Evolutionary conservation across 2,113 vertebrate genomes (phyloP).

Genomic region (Gymnobelideus leadbeateri): DNA sequence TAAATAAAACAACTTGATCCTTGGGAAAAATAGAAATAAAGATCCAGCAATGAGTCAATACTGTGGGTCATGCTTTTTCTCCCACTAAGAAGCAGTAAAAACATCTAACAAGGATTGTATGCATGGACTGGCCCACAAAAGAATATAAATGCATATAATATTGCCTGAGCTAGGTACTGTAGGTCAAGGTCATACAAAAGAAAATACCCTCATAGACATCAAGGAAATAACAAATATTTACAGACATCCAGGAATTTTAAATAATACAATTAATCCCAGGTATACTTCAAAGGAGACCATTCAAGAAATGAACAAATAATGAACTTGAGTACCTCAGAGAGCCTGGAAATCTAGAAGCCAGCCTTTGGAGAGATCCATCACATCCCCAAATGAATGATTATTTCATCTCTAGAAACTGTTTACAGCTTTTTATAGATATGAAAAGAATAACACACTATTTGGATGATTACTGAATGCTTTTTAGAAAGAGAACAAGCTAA

Average conservation of each 20-base stretch:
- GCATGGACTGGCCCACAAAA: background rate
- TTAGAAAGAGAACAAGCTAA: constrained; percentile 22
- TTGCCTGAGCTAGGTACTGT: background rate
- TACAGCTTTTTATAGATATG: constrained; percentile 43
- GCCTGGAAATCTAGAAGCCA: constrained; percentile 56
- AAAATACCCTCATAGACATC: constrained; percentile 62
- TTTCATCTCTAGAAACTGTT: constrained; percentile 71
- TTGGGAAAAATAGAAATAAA: constrained; percentile 37
- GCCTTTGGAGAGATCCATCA: constrained; percentile 66
- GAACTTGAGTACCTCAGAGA: constrained; percentile 56
- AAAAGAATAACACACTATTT: constrained; percentile 23
- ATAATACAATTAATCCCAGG: constrained; percentile 60
- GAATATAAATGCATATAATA: background rate
- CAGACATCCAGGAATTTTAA: constrained; percentile 64
- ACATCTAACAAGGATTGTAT: constrained; percentile 7
- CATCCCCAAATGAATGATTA: constrained; percentile 63
- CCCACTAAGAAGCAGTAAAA: constrained; percentile 16
- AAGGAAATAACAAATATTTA: constrained; percentile 66
- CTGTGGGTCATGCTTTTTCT: background rate
- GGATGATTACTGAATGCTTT: background rate
- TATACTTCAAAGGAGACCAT: constrained; percentile 64
- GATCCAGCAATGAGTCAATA: background rate
- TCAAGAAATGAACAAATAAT: constrained; percentile 71
- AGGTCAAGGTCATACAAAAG: constrained; percentile 68
- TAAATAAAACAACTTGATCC: constrained; percentile 65